phyloP scores from a whole-genome alignment of 2,888 invertebrate genomes.

The Lasioglossum lativentre region DNA sequence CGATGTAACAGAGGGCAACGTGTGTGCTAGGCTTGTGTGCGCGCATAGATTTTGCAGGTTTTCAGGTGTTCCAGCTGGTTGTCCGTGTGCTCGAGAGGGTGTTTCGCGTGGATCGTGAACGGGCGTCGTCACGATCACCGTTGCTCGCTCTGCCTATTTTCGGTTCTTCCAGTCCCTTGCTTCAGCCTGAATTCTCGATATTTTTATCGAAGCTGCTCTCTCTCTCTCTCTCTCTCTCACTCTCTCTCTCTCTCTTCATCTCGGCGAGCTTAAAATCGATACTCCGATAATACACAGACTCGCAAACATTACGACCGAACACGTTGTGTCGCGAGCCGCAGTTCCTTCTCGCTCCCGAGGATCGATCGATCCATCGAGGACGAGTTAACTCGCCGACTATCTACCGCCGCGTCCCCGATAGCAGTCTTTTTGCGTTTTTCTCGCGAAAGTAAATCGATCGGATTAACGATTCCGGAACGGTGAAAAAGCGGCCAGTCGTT shows the following conservation, averaged over 20 bases:
- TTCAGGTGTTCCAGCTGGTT: not conserved
- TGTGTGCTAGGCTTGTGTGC: not conserved
- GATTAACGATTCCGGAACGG: not conserved
- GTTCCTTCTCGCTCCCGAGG: conserved; percentile 9
- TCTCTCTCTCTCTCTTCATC: not conserved
- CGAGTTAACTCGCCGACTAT: not conserved
- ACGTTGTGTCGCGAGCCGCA: conserved; percentile 8
- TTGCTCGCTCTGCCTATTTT: conserved; percentile 14
- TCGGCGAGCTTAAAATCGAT: not conserved
- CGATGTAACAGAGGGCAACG: not conserved
- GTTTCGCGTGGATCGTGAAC: conserved; percentile 12
- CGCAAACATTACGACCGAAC: conserved; percentile 13
- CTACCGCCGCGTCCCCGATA: not conserved
- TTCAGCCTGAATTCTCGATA: conserved; percentile 18
- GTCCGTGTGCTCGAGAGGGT: not conserved
- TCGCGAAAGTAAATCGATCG: not conserved
- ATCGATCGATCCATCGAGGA: conserved; percentile 7
- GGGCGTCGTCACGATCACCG: not conserved
- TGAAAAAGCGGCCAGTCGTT: conserved; percentile 4
- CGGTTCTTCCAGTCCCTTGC: conserved; percentile 23
- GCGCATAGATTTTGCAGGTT: conserved; percentile 5
- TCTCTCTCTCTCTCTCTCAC: not conserved
- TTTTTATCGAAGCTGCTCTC: conserved; percentile 11
- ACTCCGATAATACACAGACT: conserved; percentile 11
- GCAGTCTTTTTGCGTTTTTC: not conserved